A percentile compares a stretch with the other conserved stretches of the same genome.
phyloP scores from a whole-genome alignment of 2,888 invertebrate species.

The Cenopis cana region DNA sequence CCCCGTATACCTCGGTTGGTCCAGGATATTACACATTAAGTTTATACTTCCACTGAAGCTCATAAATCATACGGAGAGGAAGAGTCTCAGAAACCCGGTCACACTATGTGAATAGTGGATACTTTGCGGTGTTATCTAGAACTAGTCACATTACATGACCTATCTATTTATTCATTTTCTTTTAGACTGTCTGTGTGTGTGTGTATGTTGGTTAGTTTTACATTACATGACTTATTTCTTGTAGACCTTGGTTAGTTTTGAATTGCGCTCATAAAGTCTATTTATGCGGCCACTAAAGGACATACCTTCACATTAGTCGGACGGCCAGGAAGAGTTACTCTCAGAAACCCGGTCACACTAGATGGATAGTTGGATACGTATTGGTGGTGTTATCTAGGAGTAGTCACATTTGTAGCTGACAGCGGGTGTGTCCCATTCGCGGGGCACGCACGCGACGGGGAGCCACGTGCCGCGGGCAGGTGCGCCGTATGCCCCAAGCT shows the following conservation, averaged over 20 bases:
- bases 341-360: not conserved
- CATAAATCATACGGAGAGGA: not conserved
- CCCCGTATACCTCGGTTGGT: not conserved
- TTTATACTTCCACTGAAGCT: slow-evolving; percentile 3
- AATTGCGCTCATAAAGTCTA: no score
- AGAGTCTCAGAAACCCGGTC: not conserved
- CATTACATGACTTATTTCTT: not conserved
- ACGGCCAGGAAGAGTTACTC: not conserved
- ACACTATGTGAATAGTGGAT: not conserved
- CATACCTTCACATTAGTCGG: not conserved
- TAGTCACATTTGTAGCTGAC: slow-evolving; percentile 12
- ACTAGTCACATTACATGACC: not conserved
- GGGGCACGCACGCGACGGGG: slow-evolving; percentile 36
- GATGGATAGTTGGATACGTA: not conserved
- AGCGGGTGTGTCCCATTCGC: slow-evolving; percentile 32
- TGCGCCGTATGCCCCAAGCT: slow-evolving; percentile 25
- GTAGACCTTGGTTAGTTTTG: no score
- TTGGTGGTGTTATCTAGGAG: slow-evolving; percentile 5
- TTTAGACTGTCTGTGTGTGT: no score
- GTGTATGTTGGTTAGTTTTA: no score
- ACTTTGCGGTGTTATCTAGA: slow-evolving; percentile 5
- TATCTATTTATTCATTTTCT: no score
- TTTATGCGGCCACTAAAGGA: no score
- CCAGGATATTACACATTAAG: slow-evolving; percentile 4
- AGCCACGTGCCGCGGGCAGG: slow-evolving; percentile 39